Percentiles rank a stretch among this genome's conserved stretches.
Evolutionary conservation across 1,140 invertebrate genomes (phyloP).

Genomic region (Drosophila hydei): DNA sequence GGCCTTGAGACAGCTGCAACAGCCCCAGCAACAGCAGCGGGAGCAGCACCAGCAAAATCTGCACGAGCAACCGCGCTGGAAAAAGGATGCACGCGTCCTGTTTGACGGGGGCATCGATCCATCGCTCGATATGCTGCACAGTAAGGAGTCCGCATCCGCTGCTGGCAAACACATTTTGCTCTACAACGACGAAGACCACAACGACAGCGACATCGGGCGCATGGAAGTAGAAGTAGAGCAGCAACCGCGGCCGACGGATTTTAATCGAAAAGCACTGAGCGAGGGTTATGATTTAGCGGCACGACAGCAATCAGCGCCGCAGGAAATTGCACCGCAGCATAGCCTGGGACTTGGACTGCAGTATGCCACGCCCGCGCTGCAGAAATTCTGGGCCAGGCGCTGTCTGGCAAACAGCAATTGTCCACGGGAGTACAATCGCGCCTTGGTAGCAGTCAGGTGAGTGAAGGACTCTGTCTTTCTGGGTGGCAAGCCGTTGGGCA

Average conservation of each 20-base stretch:
- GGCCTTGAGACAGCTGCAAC: conserved; percentile 68
- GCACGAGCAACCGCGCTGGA: conserved; percentile 47
- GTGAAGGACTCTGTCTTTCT: conserved; percentile 25
- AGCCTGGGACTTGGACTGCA: conserved; percentile 27
- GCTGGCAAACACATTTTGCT: conserved; percentile 34
- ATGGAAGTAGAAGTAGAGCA: conserved; percentile 25
- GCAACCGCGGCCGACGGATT: conserved; percentile 56
- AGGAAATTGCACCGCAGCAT: conserved; percentile 63
- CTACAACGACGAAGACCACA: background rate
- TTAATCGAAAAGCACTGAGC: conserved; percentile 71
- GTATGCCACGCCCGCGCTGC: conserved; percentile 57
- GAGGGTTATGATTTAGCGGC: conserved; percentile 70
- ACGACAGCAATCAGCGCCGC: conserved; percentile 67
- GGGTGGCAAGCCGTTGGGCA: conserved; percentile 48
- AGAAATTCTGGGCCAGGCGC: conserved; percentile 59
- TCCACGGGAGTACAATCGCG: conserved; percentile 72
- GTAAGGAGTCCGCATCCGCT: conserved; percentile 23
- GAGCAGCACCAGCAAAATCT: conserved; percentile 27
- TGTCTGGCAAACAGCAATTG: conserved; percentile 62
- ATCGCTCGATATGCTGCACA: conserved; percentile 57
- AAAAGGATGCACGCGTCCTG: conserved; percentile 82
- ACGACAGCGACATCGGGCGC: background rate
- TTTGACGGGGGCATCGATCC: conserved; percentile 57
- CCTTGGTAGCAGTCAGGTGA: conserved; percentile 71
- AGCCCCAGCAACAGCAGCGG: conserved; percentile 15